These are phyloP conservation scores for Bombylius discolor DNA, from an alignment of 2,888 invertebrate species.

Conservation along the genomic window DNA sequence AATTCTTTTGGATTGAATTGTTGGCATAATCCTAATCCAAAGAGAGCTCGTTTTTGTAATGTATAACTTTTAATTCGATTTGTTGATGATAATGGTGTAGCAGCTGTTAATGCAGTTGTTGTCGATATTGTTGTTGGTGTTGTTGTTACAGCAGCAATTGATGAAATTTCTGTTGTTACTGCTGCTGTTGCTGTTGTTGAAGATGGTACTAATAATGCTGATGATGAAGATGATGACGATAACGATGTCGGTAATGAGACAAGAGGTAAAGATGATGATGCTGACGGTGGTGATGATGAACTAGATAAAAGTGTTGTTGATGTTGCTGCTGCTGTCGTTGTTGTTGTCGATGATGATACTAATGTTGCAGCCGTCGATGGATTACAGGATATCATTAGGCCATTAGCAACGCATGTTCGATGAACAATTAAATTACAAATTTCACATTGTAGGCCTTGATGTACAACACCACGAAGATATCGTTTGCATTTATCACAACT, in stretches of 20 bases:
- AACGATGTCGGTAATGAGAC: background rate
- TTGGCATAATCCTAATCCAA: constrained; percentile 49
- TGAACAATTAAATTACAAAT: constrained; percentile 59
- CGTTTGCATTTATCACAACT: constrained; percentile 61
- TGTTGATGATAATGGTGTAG: background rate
- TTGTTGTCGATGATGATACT: background rate
- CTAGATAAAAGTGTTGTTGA: background rate
- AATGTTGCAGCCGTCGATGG: background rate
- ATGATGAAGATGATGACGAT: background rate
- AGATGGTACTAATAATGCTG: background rate
- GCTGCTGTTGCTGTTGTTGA: background rate
- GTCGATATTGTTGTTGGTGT: background rate
- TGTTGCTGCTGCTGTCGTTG: background rate
- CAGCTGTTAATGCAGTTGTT: background rate
- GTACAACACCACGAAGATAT: constrained; percentile 52
- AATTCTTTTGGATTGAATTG: constrained; percentile 45
- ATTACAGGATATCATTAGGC: constrained; percentile 37
- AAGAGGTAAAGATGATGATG: background rate
- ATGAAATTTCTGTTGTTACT: background rate
- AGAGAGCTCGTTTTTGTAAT: constrained; percentile 33
- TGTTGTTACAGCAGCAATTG: background rate
- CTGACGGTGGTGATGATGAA: background rate
- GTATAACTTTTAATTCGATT: constrained; percentile 3
- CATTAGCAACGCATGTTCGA: constrained; percentile 52
- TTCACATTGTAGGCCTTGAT: constrained; percentile 59